Evolutionary conservation across 2,797 vertebrate species (phyloP).

Genomic region (Chromis chromis): DNA sequence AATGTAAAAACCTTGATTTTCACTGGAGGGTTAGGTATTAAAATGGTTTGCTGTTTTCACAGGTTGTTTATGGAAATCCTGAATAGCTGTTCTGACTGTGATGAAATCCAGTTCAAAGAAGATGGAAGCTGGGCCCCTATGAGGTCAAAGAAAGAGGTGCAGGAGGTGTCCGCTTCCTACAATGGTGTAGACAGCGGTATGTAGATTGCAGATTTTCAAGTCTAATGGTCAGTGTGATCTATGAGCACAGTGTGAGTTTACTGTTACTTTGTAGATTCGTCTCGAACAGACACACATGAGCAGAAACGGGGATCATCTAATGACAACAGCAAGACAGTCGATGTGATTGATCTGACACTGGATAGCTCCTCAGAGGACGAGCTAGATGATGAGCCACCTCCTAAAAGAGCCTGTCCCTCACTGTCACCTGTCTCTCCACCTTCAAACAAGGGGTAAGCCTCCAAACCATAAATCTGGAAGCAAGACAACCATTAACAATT

Average conservation of each 20-base stretch:
- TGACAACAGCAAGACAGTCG: conserved; percentile 90
- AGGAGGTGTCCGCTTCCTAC: conserved; percentile 92
- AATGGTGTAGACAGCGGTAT: conserved; percentile 93
- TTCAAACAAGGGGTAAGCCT: conserved; percentile 90
- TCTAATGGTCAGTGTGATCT: neutral
- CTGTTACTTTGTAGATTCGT: conserved; percentile 78
- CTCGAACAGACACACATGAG: conserved; percentile 88
- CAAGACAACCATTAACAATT: neutral
- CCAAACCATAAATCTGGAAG: neutral
- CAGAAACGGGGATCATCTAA: conserved; percentile 87
- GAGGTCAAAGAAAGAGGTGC: conserved; percentile 96
- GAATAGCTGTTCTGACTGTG: conserved; percentile 95
- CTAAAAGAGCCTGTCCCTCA: conserved; percentile 93
- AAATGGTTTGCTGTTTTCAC: conserved; percentile 30
- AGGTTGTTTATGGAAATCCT: conserved; percentile 99
- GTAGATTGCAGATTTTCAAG: conserved; percentile 15
- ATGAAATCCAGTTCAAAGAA: conserved; percentile 99
- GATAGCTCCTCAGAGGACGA: conserved; percentile 98
- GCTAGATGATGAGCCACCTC: conserved; percentile 92
- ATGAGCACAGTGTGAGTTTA: conserved; percentile 8
- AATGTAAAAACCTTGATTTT: no score
- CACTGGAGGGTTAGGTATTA: neutral
- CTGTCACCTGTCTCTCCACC: conserved; percentile 93
- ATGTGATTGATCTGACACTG: conserved; percentile 96
- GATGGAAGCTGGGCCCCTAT: conserved; percentile 97